Percentiles rank a stretch among this genome's conserved stretches.
Conservation (phyloP, 2,113 vertebrate genomes). For the Crotalus viridis region DNA sequence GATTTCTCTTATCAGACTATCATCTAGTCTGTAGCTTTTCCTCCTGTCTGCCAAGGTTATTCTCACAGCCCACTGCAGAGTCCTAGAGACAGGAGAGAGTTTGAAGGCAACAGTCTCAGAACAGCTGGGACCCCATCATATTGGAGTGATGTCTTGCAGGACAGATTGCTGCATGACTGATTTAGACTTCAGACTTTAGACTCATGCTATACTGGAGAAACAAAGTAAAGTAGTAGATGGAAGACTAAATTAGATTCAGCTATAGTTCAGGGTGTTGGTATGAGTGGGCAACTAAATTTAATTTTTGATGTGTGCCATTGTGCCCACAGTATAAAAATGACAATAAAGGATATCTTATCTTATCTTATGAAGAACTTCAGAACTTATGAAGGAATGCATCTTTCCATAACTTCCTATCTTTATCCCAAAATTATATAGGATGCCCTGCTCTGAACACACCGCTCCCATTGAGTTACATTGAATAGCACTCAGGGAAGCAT, state of each 20-base stretch:
- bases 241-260: not conserved
- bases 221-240: not conserved
- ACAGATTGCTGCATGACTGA: not conserved
- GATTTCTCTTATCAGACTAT: not conserved
- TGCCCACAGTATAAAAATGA: too few relatives aligned
- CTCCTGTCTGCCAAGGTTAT: not conserved
- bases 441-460: not conserved
- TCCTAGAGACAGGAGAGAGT: not conserved
- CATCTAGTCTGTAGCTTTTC: not conserved
- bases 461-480: not conserved
- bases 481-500: not conserved
- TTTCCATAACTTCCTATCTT: not conserved
- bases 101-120: not conserved
- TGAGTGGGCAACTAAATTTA: too few relatives aligned
- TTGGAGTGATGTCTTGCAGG: not conserved
- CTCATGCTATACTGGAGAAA: not conserved
- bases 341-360: too few relatives aligned
- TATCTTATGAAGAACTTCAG: not conserved
- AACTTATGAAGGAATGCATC: not conserved
- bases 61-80: not conserved
- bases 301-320: too few relatives aligned
- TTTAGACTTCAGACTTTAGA: not conserved
- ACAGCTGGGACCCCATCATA: not conserved
- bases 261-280: not conserved
- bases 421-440: not conserved